Evolutionary conservation across 2,113 vertebrate genomes (phyloP).

Genomic region (Etheostoma cragini): DNA sequence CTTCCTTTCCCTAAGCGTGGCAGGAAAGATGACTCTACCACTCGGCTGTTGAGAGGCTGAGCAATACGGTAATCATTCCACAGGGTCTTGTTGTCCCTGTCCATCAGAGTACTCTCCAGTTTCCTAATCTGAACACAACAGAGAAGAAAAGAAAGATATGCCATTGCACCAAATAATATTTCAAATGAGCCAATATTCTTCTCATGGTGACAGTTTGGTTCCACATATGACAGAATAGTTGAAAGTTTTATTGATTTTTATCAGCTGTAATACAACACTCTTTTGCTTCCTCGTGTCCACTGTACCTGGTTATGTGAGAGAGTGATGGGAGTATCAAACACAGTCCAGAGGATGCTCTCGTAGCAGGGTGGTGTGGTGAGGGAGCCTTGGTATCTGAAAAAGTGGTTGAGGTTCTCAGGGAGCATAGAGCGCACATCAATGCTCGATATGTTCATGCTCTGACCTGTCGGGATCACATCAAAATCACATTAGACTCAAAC

Average conservation of each 20-base stretch:
- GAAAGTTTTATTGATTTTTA: background rate
- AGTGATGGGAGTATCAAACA: slow-evolving; percentile 87
- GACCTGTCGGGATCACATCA: slow-evolving; percentile 75
- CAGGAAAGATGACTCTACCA: slow-evolving; percentile 89
- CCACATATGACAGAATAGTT: background rate
- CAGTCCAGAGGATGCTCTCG: slow-evolving; percentile 90
- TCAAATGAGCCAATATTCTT: background rate
- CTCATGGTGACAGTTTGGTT: background rate
- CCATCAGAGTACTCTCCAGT: slow-evolving; percentile 88
- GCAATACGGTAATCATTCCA: slow-evolving; percentile 87
- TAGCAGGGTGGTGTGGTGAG: slow-evolving; percentile 91
- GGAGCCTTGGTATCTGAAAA: slow-evolving; percentile 91
- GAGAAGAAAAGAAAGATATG: background rate
- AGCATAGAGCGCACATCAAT: slow-evolving; percentile 90
- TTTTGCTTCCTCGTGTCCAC: background rate
- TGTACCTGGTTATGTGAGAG: slow-evolving; percentile 89
- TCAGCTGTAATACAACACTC: background rate
- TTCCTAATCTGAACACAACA: slow-evolving; percentile 79
- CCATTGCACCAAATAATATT: background rate
- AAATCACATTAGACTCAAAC: background rate
- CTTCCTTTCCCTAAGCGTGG: slow-evolving; percentile 75
- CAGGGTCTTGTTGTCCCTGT: slow-evolving; percentile 86
- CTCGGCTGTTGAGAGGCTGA: slow-evolving; percentile 87
- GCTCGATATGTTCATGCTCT: slow-evolving; percentile 81
- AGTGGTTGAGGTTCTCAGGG: slow-evolving; percentile 87